Evolutionary conservation across 35 echinoderm and acorn worm genomes (phyloP), one percentile per base, ranked within the genome.

Genomic region (Hemicentrotus pulcherrimus): DNA sequence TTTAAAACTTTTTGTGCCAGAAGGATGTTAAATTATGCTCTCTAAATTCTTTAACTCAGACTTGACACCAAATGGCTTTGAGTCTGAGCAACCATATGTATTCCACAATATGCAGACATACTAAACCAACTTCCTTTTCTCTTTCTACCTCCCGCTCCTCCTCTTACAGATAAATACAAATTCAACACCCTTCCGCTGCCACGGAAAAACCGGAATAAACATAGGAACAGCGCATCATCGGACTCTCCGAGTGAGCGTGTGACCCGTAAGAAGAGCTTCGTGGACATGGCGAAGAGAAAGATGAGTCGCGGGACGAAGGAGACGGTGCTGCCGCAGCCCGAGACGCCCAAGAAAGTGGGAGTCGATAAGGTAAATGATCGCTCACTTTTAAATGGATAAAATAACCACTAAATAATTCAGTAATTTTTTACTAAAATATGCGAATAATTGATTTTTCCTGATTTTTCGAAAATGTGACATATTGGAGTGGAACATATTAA

Each of bases 241-340:
- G 91, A 93, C 16, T 31, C 91, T 7, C 48, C 91, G 46, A 93
- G 32, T 31, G 91, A 93, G 91, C 91, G 91, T 58, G 91, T 93
- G 91, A 93, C 91, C 47, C 94, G 85, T 18, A 96, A 94, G 86
- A 96, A 95, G 94, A 96, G 96, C 59, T 94, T 94, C 47, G 94
- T 96, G 18, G 96, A 96, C 55, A 96, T 96, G 96, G 94, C 96
- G n/a, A 94, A 94, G 9, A 86, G 96, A 48, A 96, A 96, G 88
- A 86, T 96, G 4, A 96, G 94, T 58, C 96, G 96, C 5, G 93
- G 92, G 12, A 48, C 48, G 11, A 94, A 94, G 96, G 96, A 96
- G 22, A 87, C 92, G 28, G 86, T 47, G 14, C 70, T 70, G 7
- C 46, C 48, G 46, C 32, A 48, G 19, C 50, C 86, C 32, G 71